Base-by-base conservation (phyloP, 2,113 vertebrate species). In the Hippocampus zosterae region DNA sequence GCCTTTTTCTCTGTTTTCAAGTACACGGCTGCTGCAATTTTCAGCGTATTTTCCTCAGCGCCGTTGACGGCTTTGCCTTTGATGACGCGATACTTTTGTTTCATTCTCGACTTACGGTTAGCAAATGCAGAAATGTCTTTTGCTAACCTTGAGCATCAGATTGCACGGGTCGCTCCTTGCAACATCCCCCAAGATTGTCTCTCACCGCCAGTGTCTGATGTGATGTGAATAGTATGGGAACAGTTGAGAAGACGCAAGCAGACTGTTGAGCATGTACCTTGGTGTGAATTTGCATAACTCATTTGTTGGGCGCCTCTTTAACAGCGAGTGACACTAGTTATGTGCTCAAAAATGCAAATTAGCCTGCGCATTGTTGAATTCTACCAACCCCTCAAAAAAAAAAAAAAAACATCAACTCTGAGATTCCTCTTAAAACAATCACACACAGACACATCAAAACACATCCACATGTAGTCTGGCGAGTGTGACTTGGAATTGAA, bases 221-320 rank as follows among this genome's bases (percentile, higher is more conserved):
- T 75, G 78, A 75, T 81, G 82, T 81, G 72, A 75, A 79, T 19
- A 68, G 70, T 80, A 79, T 84, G 64, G 23, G 75, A 83, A 80
- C 75, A 5, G 33, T 65, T 25, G 63, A 65, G n/a, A 25, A 27
- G 63, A 79, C 78, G 75, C 79, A 75, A 68, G 81, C 72, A 84
- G 80, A 86, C 78, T 87, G 73, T 88, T 86, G 75, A 80, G 67
- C 69, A 71, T 68, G 79, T 79, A 78, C 85, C 86, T 85, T 79
- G 68, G 61, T 62, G 50, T 52, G 71, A 57, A 78, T 81, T 84
- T 84, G 78, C 77, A 81, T 76, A 78, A 84, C 84, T 65, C 71
- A 50, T 83, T 74, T 65, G 72, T 82, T 83, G 80, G 68, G 64
- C 68, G 61, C 56, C 68, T 81, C 78, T 56, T 73, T 73, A 78